phyloP scores from a whole-genome alignment of 2,113 vertebrate genomes.

The Hystrix cristata region DNA sequence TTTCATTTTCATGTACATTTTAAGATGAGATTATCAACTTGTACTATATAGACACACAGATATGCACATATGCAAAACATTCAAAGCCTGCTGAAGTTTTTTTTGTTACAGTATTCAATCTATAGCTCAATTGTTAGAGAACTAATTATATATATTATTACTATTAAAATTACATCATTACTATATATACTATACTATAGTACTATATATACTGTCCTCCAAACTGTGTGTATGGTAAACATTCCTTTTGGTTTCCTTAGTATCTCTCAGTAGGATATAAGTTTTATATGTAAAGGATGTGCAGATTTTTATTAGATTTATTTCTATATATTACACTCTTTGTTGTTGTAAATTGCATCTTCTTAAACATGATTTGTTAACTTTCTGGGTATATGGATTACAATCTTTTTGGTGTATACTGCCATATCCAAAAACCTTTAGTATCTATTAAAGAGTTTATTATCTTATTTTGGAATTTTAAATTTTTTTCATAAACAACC shows the following conservation, averaged over 20 bases:
- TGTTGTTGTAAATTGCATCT: not conserved
- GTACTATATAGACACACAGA: not conserved
- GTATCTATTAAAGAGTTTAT: not conserved
- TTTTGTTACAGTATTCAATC: not conserved
- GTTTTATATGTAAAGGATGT: not conserved
- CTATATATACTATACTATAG: not conserved
- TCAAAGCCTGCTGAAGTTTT: not conserved
- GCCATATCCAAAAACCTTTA: not conserved
- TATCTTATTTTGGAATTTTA: not conserved
- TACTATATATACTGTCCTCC: not conserved
- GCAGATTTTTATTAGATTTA: not conserved
- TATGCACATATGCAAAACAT: not conserved
- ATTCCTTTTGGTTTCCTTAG: not conserved
- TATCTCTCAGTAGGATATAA: not conserved
- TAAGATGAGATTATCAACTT: not conserved
- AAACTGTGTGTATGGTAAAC: not conserved
- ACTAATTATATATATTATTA: not conserved
- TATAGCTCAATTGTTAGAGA: not conserved
- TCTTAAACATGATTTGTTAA: not conserved
- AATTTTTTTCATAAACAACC: not conserved
- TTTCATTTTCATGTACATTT: constrained; percentile 44
- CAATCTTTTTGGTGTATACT: not conserved
- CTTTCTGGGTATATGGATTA: not conserved
- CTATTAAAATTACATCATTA: not conserved
- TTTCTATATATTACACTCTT: not conserved